phyloP scores from a whole-genome alignment of 2,888 invertebrate species.

The Encarsia formosa region DNA sequence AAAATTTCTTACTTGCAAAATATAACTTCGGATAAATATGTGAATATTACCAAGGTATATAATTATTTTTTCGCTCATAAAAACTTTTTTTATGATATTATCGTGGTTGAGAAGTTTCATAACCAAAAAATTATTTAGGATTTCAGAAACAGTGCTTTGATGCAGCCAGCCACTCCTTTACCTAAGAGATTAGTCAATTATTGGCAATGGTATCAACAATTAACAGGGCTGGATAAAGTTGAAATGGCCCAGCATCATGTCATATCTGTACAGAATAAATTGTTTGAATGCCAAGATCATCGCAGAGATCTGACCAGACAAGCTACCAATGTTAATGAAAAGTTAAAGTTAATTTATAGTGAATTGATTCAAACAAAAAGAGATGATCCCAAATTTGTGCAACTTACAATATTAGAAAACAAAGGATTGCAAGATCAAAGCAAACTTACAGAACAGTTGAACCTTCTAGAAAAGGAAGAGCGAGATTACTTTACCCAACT shows the following conservation, averaged over 20 bases:
- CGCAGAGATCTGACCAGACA: constrained; percentile 36
- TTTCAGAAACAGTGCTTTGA: constrained; percentile 30
- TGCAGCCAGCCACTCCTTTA: constrained; percentile 35
- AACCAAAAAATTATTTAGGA: constrained; percentile 40
- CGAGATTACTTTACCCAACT: constrained; percentile 44
- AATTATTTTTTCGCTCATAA: not conserved
- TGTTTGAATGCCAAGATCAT: constrained; percentile 43
- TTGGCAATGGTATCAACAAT: constrained; percentile 47
- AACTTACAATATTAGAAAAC: constrained; percentile 45
- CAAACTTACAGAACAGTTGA: constrained; percentile 35
- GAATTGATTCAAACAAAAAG: constrained; percentile 44
- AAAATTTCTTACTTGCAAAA: constrained; percentile 37
- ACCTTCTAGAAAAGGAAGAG: constrained; percentile 43
- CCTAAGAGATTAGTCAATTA: constrained; percentile 39
- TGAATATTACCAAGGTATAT: constrained; percentile 40
- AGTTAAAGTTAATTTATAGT: constrained; percentile 43
- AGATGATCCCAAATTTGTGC: constrained; percentile 46
- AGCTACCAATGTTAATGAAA: constrained; percentile 34
- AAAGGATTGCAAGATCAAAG: constrained; percentile 43
- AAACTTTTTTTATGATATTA: not conserved
- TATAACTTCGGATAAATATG: constrained; percentile 38
- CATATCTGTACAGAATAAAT: constrained; percentile 40
- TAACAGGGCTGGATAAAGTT: constrained; percentile 43
- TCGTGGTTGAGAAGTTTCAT: constrained; percentile 36
- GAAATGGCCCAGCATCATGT: constrained; percentile 42